Percentiles rank a stretch among this genome's conserved stretches.
phyloP scores from a whole-genome alignment of 2,888 invertebrate genomes.

The Leptinotarsa rubiginosa region DNA sequence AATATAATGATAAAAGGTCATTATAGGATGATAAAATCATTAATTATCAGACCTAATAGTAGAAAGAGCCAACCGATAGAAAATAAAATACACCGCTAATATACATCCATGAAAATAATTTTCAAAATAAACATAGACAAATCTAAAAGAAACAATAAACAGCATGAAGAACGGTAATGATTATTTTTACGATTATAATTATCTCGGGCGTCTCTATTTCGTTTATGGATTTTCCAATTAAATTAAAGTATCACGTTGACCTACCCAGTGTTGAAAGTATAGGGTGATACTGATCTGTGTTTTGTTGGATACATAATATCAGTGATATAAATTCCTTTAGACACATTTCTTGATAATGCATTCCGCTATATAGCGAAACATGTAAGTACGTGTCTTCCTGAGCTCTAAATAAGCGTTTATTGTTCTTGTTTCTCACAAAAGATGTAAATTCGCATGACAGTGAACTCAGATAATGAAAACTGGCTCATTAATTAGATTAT shows the following conservation, averaged over 20 bases:
- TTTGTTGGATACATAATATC: constrained; percentile 7
- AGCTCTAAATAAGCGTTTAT: background rate
- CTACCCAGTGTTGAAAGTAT: constrained; percentile 9
- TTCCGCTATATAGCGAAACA: constrained; percentile 7
- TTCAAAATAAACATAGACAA: constrained; percentile 26
- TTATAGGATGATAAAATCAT: constrained; percentile 25
- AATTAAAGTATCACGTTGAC: constrained; percentile 12
- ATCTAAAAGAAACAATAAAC: constrained; percentile 23
- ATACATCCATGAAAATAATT: constrained; percentile 9
- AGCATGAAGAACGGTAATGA: constrained; percentile 6
- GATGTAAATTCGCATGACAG: background rate
- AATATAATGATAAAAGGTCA: constrained; percentile 12
- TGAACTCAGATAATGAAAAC: background rate
- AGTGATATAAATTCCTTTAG: background rate
- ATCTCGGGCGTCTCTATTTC: constrained; percentile 5
- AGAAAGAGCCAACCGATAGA: background rate
- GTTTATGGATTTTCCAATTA: constrained; percentile 24
- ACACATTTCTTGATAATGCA: constrained; percentile 1
- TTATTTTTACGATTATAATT: constrained; percentile 26
- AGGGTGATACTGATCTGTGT: constrained; percentile 17
- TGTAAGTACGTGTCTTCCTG: background rate
- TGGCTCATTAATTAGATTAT: background rate
- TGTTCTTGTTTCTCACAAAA: background rate
- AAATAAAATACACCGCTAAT: constrained; percentile 5
- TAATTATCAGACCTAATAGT: constrained; percentile 4